Percentiles rank a stretch among this genome's conserved stretches.
phyloP scores from a whole-genome alignment of 2,113 vertebrate species.

The Nesospiza acunhae region DNA sequence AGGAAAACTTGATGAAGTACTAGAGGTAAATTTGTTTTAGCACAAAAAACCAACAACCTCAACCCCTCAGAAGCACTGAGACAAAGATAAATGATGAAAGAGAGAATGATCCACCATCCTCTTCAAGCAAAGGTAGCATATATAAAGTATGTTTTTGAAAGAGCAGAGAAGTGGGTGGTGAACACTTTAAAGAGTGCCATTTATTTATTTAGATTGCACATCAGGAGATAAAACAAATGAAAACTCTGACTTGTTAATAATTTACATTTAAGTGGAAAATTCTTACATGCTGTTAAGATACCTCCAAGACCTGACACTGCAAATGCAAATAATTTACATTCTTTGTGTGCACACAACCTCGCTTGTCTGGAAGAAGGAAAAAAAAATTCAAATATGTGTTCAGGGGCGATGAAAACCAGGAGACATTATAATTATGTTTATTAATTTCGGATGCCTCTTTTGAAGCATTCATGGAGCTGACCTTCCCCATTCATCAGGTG shows the following conservation, averaged over 20 bases:
- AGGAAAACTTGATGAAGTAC: conserved; percentile 65
- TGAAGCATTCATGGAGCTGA: conserved; percentile 15
- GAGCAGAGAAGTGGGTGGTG: conserved; percentile 70
- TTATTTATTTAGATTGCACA: conserved; percentile 82
- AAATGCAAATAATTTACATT: conserved; percentile 79
- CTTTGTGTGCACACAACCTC: conserved; percentile 55
- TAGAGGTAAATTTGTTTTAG: conserved; percentile 68
- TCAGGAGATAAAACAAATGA: conserved; percentile 84
- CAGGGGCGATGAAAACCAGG: conserved; percentile 10
- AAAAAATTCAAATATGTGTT: conserved; percentile 19
- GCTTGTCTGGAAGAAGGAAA: conserved; percentile 6
- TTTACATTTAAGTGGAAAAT: conserved; percentile 82
- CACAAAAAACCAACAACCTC: neutral
- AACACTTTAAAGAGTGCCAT: conserved; percentile 73
- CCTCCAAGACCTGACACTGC: conserved; percentile 73
- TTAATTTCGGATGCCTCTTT: conserved; percentile 42
- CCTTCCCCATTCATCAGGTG: conserved; percentile 75
- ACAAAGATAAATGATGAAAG: conserved; percentile 67
- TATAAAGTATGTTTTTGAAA: conserved; percentile 73
- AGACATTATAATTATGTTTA: conserved; percentile 32
- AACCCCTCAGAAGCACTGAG: conserved; percentile 12
- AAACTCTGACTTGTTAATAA: conserved; percentile 83
- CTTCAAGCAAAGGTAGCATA: conserved; percentile 38
- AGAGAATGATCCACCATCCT: conserved; percentile 32
- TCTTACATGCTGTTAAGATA: conserved; percentile 79